Percentiles rank a stretch among this genome's conserved stretches.
Evolutionary conservation across 1,140 invertebrate species (phyloP).

Genomic region (Mya arenaria): DNA sequence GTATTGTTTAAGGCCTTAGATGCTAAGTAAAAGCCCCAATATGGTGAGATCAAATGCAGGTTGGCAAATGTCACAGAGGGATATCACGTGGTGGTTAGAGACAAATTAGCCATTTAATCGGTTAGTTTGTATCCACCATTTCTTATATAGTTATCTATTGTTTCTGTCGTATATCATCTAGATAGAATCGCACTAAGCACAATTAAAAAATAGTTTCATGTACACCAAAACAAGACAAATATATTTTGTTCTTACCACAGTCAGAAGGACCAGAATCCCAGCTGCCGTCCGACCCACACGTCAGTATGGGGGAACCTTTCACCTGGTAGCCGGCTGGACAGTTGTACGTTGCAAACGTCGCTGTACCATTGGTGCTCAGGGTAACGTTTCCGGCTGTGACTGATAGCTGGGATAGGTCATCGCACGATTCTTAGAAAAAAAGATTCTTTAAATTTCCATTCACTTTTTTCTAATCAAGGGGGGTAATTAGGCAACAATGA

Average conservation of each 20-base stretch:
- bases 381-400: background rate
- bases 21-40: background rate
- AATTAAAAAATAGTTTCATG: background rate
- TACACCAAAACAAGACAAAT: background rate
- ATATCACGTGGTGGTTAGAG: background rate
- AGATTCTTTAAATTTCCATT: too few relatives aligned
- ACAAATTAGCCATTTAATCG: background rate
- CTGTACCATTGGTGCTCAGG: background rate
- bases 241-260: background rate
- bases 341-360: conserved; percentile 1
- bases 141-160: background rate
- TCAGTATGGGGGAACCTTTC: background rate
- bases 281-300: background rate
- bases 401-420: background rate
- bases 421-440: conserved; percentile 23
- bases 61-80: background rate
- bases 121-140: background rate
- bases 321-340: conserved; percentile 13
- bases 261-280: background rate
- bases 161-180: background rate
- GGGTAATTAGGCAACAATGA: too few relatives aligned
- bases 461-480: too few relatives aligned
- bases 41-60: background rate
- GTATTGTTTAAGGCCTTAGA: too few relatives aligned
- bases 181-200: background rate